Percentiles rank a stretch among this genome's conserved stretches.
These are phyloP conservation scores for Burhinus bistriatus DNA, from an alignment of 2,113 vertebrate species.

Conservation along the genomic window DNA sequence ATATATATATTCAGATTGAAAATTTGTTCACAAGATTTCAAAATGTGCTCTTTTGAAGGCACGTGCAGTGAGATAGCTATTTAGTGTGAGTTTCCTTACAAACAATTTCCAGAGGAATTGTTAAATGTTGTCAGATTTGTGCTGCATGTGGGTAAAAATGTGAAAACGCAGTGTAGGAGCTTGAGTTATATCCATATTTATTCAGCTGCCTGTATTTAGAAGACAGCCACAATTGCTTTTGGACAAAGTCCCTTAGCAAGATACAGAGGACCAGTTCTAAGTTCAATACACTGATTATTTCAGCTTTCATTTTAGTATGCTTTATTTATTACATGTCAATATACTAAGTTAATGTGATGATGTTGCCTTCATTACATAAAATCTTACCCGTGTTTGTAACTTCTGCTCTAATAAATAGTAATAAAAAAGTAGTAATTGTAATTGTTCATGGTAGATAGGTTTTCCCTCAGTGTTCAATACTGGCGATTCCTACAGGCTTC, in stretches of 20 bases:
- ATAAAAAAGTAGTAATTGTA: not conserved
- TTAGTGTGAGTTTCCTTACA: not conserved
- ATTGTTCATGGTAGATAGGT: not conserved
- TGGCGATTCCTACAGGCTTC: not conserved
- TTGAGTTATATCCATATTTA: not conserved
- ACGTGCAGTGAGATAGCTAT: not conserved
- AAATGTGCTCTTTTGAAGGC: not conserved
- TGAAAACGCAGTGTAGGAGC: not conserved
- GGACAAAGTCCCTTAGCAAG: not conserved
- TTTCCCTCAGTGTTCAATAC: not conserved
- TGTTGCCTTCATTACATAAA: constrained; percentile 2
- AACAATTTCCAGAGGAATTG: constrained; percentile 15
- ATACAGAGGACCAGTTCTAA: not conserved
- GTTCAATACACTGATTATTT: not conserved
- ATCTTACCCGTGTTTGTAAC: constrained; percentile 19
- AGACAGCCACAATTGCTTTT: not conserved
- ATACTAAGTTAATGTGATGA: constrained; percentile 3
- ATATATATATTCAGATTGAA: not conserved
- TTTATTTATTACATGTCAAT: constrained; percentile 59
- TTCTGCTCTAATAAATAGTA: constrained; percentile 52
- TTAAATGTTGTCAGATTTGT: constrained; percentile 2
- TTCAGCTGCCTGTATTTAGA: not conserved
- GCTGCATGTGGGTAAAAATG: constrained; percentile 26
- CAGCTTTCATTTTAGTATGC: constrained; percentile 8
- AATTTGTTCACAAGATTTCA: not conserved